A percentile compares a stretch with the other conserved stretches of the same genome.
These are phyloP conservation scores for Caenorhabditis briggsae DNA, from an alignment of 1,140 invertebrate genomes.

Conservation along the genomic window DNA sequence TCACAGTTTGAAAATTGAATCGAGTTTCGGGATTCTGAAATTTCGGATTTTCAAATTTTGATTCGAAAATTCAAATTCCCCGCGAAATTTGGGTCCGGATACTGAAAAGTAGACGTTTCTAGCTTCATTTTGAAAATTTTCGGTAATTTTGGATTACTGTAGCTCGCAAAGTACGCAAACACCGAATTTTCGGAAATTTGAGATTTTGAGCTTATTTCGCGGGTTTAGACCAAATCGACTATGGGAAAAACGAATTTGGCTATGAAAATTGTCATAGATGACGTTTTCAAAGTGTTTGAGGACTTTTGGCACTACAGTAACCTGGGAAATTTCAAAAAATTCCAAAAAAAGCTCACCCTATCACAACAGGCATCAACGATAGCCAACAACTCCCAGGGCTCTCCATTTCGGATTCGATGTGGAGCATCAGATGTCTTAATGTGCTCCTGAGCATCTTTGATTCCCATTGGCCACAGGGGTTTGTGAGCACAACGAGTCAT, in stretches of 20 bases:
- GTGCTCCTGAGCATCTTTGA: neutral
- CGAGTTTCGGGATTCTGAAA: neutral
- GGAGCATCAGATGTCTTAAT: neutral
- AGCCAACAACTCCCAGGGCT: neutral
- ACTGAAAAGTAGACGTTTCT: neutral
- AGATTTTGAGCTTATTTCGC: too few species aligned
- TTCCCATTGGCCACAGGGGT: neutral
- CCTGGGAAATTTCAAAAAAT: neutral
- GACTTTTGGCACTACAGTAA: neutral
- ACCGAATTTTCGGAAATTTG: too few species aligned
- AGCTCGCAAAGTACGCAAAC: too few species aligned
- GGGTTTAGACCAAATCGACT: too few species aligned
- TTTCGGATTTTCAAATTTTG: too few species aligned
- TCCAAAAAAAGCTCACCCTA: neutral
- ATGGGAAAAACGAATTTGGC: too few species aligned
- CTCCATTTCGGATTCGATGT: neutral
- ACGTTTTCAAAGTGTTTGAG: too few species aligned
- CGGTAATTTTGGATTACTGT: too few species aligned
- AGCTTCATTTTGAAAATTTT: too few species aligned
- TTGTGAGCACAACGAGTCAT: slow-evolving; percentile 66
- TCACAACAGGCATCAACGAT: slow-evolving; percentile 8
- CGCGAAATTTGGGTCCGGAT: neutral
- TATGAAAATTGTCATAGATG: too few species aligned
- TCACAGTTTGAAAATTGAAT: neutral
- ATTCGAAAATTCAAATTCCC: too few species aligned